phyloP scores from a whole-genome alignment of 1,140 invertebrate species.

The Solenopsis invicta region DNA sequence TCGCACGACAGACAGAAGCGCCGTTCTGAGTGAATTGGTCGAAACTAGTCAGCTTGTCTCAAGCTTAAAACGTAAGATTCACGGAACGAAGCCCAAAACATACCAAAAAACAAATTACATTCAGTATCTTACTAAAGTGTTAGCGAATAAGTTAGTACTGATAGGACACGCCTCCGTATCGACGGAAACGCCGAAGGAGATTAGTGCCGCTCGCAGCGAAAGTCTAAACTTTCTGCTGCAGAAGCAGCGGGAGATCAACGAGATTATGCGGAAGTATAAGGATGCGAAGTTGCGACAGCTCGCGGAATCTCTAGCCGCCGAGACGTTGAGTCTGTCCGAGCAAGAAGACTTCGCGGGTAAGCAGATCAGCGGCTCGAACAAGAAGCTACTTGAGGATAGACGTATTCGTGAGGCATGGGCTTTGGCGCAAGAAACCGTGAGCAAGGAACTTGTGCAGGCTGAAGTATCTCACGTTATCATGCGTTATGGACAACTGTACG shows the following conservation, averaged over 20 bases:
- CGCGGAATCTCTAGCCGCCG: constrained; percentile 89
- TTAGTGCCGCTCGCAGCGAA: constrained; percentile 79
- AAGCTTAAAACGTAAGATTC: constrained; percentile 90
- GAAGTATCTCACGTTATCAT: constrained; percentile 91
- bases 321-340: constrained; percentile 88
- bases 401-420: constrained; percentile 90
- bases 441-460: constrained; percentile 91
- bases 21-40: constrained; percentile 87
- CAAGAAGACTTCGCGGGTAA: constrained; percentile 75
- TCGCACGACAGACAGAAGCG: constrained; percentile 76
- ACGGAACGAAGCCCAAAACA: constrained; percentile 87
- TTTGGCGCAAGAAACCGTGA: constrained; percentile 90
- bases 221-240: constrained; percentile 88
- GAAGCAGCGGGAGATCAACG: constrained; percentile 89
- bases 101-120: constrained; percentile 88
- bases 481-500: constrained; percentile 90
- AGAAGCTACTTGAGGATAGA: constrained; percentile 84
- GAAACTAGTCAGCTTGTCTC: constrained; percentile 92
- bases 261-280: constrained; percentile 89
- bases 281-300: constrained; percentile 90
- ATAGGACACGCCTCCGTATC: constrained; percentile 71
- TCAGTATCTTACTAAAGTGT: constrained; percentile 89
- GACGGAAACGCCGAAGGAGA: constrained; percentile 75
- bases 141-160: constrained; percentile 88
- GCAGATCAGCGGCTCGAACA: constrained; percentile 82